Percentiles rank a stretch among this genome's conserved stretches.
Conservation (phyloP, 2,888 invertebrate species). For the Miltochrista miniata region DNA sequence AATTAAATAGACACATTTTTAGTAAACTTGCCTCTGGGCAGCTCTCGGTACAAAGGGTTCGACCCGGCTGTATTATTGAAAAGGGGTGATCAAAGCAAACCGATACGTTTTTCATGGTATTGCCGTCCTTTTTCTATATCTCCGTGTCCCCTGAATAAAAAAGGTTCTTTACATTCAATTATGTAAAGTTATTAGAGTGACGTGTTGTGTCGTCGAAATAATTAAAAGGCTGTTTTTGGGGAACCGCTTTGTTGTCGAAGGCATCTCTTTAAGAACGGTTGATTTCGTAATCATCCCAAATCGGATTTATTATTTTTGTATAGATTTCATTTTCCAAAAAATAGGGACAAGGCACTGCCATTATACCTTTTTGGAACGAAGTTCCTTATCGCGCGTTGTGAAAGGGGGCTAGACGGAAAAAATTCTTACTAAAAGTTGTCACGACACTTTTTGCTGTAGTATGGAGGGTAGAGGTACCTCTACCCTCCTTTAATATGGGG, state of each 20-base stretch:
- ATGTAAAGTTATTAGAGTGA: slow-evolving; percentile 52
- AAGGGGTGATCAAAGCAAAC: slow-evolving; percentile 78
- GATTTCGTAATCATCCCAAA: neutral
- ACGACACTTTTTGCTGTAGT: too few relatives aligned
- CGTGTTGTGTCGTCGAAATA: slow-evolving; percentile 29
- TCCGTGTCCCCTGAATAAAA: slow-evolving; percentile 41
- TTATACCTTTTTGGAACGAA: too few relatives aligned
- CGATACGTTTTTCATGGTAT: slow-evolving; percentile 69
- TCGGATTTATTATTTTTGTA: too few relatives aligned
- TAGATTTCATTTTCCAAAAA: too few relatives aligned
- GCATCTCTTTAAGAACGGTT: neutral
- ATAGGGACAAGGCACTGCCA: too few relatives aligned
- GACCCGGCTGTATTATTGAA: slow-evolving; percentile 73
- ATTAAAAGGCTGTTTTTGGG: slow-evolving; percentile 17
- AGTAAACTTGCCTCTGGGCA: slow-evolving; percentile 53
- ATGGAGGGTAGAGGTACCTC: too few relatives aligned
- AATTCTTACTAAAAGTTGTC: too few relatives aligned
- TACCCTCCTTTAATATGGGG: too few relatives aligned
- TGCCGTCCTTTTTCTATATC: slow-evolving; percentile 64
- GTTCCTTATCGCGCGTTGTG: too few relatives aligned
- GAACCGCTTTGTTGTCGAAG: neutral
- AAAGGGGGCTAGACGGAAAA: too few relatives aligned
- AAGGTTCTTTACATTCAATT: slow-evolving; percentile 42
- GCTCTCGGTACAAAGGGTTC: slow-evolving; percentile 59
- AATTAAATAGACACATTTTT: slow-evolving; percentile 76